Evolutionary conservation across 2,113 vertebrate genomes (phyloP).

Genomic region (Orycteropus afer): DNA sequence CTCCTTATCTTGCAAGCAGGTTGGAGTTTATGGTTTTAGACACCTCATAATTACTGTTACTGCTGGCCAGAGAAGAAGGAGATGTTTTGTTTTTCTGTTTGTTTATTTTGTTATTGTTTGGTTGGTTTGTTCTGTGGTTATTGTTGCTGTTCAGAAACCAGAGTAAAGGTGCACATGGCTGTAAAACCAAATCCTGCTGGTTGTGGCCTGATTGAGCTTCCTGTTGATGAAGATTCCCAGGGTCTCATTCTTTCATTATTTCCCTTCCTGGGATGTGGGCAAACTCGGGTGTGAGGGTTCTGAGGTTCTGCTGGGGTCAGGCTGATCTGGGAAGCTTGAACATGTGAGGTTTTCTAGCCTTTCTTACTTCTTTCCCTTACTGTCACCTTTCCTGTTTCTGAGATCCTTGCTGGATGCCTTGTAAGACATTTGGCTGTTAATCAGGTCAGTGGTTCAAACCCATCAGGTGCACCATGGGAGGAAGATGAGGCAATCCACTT

Average conservation of each 20-base stretch:
- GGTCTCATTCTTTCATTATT: not conserved
- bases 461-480: too few species aligned
- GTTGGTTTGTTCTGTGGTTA: too few species aligned
- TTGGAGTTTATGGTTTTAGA: not conserved
- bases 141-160: not conserved
- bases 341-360: not conserved
- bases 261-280: not conserved
- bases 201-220: not conserved
- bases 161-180: not conserved
- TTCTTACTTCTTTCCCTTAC: not conserved
- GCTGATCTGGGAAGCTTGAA: not conserved
- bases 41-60: not conserved
- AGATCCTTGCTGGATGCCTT: not conserved
- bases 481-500: too few species aligned
- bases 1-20: not conserved
- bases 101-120: not conserved
- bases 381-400: not conserved
- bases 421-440: too few species aligned
- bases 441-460: too few species aligned
- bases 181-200: not conserved
- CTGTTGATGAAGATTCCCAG: not conserved
- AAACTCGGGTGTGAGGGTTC: not conserved
- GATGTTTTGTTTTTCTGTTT: not conserved
- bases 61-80: not conserved
- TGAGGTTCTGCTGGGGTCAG: not conserved